These are phyloP conservation scores for Myrmecobius fasciatus DNA, from an alignment of 2,113 vertebrate genomes.

Conservation along the genomic window DNA sequence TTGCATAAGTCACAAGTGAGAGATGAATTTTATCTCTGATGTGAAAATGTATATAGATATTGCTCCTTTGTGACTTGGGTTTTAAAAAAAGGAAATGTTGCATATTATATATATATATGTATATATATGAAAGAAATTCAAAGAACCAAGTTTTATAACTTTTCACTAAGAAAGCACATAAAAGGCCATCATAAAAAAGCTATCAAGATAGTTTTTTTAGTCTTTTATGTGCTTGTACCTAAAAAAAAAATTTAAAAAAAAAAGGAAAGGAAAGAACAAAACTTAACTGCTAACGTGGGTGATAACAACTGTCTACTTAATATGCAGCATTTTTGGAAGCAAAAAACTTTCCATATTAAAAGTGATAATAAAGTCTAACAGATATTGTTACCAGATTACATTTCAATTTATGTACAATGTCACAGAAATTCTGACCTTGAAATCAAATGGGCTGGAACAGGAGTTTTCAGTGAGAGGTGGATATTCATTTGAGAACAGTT, in stretches of 20 bases:
- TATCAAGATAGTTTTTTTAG: slow-evolving; percentile 53
- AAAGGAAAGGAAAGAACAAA: background rate
- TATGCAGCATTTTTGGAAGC: slow-evolving; percentile 26
- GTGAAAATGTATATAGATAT: slow-evolving; percentile 74
- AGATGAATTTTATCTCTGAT: slow-evolving; percentile 79
- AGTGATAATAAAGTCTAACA: background rate
- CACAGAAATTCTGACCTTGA: background rate
- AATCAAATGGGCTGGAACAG: background rate
- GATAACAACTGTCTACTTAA: slow-evolving; percentile 47
- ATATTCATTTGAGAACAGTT: background rate
- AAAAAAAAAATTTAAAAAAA: slow-evolving; percentile 31
- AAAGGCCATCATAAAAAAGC: slow-evolving; percentile 72
- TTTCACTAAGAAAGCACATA: slow-evolving; percentile 74
- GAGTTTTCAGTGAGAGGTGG: background rate
- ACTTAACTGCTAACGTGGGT: slow-evolving; percentile 55
- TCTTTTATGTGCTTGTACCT: slow-evolving; percentile 56
- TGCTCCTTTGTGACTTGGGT: slow-evolving; percentile 73
- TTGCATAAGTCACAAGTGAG: slow-evolving; percentile 79
- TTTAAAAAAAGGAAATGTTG: slow-evolving; percentile 59
- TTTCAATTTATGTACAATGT: background rate
- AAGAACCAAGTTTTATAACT: slow-evolving; percentile 72
- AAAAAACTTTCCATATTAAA: slow-evolving; percentile 34
- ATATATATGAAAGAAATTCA: slow-evolving; percentile 48
- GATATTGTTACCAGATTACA: background rate
- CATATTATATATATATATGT: slow-evolving; percentile 24